Percentiles rank a stretch among this genome's conserved stretches.
Conservation (phyloP, 2,888 invertebrate genomes). For the Eumacrocentrus americanus region DNA sequence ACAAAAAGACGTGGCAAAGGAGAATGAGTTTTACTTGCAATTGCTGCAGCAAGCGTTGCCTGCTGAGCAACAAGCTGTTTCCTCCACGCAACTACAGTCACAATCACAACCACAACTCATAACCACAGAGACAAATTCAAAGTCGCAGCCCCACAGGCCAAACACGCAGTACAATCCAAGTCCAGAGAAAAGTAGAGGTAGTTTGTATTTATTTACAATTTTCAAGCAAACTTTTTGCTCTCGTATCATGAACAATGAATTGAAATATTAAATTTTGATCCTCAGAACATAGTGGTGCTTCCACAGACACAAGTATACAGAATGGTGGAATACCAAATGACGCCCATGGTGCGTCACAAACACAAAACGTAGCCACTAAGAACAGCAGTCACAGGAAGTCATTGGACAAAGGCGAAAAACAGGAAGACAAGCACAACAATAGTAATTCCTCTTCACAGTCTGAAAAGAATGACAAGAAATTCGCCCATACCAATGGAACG, state of each 20-base stretch:
- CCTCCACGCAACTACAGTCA: constrained; percentile 53
- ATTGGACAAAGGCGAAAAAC: constrained; percentile 63
- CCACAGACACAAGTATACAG: constrained; percentile 53
- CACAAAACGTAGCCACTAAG: constrained; percentile 50
- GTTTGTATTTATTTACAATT: constrained; percentile 52
- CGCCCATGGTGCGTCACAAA: constrained; percentile 38
- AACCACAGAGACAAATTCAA: constrained; percentile 54
- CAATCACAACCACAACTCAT: constrained; percentile 51
- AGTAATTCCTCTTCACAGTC: constrained; percentile 51
- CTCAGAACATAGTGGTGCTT: constrained; percentile 47
- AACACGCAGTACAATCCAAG: constrained; percentile 60
- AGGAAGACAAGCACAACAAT: constrained; percentile 56
- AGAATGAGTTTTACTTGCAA: constrained; percentile 94
- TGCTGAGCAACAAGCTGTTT: constrained; percentile 64
- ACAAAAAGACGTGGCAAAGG: constrained; percentile 91
- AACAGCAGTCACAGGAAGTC: constrained; percentile 67
- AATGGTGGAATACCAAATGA: constrained; percentile 57
- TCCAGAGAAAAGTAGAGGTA: constrained; percentile 64
- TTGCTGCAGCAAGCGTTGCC: constrained; percentile 91
- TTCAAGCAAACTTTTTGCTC: too few relatives aligned
- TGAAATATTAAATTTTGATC: constrained; percentile 1
- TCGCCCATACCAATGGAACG: constrained; percentile 61
- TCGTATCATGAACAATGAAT: too few relatives aligned
- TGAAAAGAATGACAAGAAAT: constrained; percentile 58
- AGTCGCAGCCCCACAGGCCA: constrained; percentile 56